A percentile compares a stretch with the other conserved stretches of the same genome.
Conservation (phyloP, 2,797 vertebrate genomes). For the Geotria australis region DNA sequence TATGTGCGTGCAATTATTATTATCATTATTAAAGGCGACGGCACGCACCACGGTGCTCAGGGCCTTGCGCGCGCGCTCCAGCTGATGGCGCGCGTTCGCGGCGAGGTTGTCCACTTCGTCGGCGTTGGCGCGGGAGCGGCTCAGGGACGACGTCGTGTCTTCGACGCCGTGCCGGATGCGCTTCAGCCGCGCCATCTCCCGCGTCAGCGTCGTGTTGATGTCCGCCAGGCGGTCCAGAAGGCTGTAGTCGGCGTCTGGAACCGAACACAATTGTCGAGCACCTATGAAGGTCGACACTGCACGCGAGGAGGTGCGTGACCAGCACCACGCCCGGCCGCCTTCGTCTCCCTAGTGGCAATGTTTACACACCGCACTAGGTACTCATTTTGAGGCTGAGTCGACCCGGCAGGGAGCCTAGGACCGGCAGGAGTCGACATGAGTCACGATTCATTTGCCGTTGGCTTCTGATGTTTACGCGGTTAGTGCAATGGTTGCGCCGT, state of each 20-base stretch:
- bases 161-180: slow-evolving; percentile 44
- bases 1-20: too few relatives aligned
- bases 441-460: too few relatives aligned
- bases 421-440: too few relatives aligned
- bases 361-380: neutral
- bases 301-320: too few relatives aligned
- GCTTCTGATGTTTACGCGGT: too few relatives aligned
- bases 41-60: slow-evolving; percentile 46
- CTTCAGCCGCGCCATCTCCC: slow-evolving; percentile 56
- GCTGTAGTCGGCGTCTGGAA: slow-evolving; percentile 42
- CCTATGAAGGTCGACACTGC: neutral
- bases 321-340: too few relatives aligned
- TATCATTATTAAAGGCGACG: too few relatives aligned
- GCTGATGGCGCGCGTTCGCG: slow-evolving; percentile 34
- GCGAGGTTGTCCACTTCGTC: slow-evolving; percentile 37
- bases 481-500: too few relatives aligned
- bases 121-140: slow-evolving; percentile 32
- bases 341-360: too few relatives aligned
- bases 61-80: slow-evolving; percentile 48
- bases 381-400: too few relatives aligned
- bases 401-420: too few relatives aligned
- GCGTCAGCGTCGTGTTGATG: slow-evolving; percentile 45
- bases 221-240: slow-evolving; percentile 45
- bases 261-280: neutral
- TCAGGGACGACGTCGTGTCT: slow-evolving; percentile 31